Conservation (phyloP, 2,113 vertebrate species). For the Lepus timidus region DNA sequence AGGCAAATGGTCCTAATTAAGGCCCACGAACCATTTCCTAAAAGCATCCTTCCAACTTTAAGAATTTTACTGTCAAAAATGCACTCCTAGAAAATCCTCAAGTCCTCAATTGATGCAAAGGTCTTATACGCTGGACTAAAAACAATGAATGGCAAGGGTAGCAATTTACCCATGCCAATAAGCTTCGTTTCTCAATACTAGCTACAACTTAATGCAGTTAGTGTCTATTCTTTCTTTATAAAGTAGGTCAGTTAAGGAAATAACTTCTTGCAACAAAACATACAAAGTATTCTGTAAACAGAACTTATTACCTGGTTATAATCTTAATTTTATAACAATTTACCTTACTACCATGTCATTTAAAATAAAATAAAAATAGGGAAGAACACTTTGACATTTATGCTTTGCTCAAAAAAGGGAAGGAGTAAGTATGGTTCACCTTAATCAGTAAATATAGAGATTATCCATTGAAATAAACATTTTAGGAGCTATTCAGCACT, state of each 20-base stretch:
- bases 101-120: slow-evolving; percentile 62
- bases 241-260: background rate
- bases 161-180: background rate
- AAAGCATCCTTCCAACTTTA: slow-evolving; percentile 76
- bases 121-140: slow-evolving; percentile 39
- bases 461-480: background rate
- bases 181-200: background rate
- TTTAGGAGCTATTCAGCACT: background rate
- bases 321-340: background rate
- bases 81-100: slow-evolving; percentile 40
- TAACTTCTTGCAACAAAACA: background rate
- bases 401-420: slow-evolving; percentile 16
- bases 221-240: background rate
- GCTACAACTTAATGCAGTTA: background rate
- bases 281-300: background rate
- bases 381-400: background rate
- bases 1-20: slow-evolving; percentile 86
- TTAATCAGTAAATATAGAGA: background rate
- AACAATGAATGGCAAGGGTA: slow-evolving; percentile 49
- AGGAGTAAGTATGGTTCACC: background rate
- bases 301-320: background rate
- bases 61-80: slow-evolving; percentile 80
- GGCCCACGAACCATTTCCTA: slow-evolving; percentile 84
- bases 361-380: background rate
- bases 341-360: background rate